Base-by-base conservation (phyloP, 2,888 invertebrate genomes). In the Ectobius pallidus region DNA sequence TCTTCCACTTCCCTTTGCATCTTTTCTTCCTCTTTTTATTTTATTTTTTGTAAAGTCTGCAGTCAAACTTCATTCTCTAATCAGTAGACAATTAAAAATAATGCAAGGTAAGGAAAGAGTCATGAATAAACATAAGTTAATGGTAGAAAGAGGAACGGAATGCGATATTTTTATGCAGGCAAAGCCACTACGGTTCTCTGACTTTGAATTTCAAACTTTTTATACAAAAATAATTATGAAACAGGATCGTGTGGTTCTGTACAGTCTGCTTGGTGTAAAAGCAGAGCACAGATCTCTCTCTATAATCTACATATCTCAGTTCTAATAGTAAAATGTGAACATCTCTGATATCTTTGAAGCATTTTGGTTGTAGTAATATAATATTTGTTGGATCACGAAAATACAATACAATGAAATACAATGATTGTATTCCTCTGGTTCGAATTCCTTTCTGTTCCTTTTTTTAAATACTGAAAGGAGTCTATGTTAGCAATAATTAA, bases 31-130 rank as follows among this genome's bases (percentile, higher is more conserved):
- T 58, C 30, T 30, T 32, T 30, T 25, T 25, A 16, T 11, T 20
- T 18, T 49, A n/a, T 55, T 58, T 58, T 58, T 58, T 58, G 18
- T 30, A 58, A 25, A 58, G 30, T 58, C 11, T 58, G n/a, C 58
- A 58, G 30, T 58, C 58, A 52, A 6, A 52, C 52, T 39, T 39
- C 18, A 34, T 62, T 62, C 62, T 65, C 20, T 65, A 65, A 65
- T 65, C 65, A 42, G 65, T 39, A 65, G 65, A 39, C 65, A 65
- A 65, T 65, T 65, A 65, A 65, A 65, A 65, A 65, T 65, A 65
- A 65, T 65, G 65, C 65, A 22, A 65, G 22, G 65, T 65, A 42
- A 65, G 39, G 65, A 65, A 65, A n/a, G 42, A 39, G 27, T 44
- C 42, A 65, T 65, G 65, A 65, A 65, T 65, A 65, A 42, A 42